Percentiles rank a stretch among this genome's conserved stretches.
phyloP scores from a whole-genome alignment of 2,797 vertebrate species.

The Hybognathus amarus region DNA sequence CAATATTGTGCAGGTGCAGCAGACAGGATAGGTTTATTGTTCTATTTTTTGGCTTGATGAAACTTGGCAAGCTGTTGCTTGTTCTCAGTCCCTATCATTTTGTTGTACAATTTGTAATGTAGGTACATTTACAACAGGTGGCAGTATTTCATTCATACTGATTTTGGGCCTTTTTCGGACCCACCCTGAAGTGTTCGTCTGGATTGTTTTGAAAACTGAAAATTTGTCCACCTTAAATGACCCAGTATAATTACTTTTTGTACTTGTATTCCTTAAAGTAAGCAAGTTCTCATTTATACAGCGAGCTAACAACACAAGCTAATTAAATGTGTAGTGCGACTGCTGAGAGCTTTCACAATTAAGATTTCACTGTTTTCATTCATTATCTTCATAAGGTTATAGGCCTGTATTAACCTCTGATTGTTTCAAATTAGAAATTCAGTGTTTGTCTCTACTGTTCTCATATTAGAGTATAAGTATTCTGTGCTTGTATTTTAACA shows the following conservation, averaged over 20 bases:
- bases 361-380: constrained; percentile 16
- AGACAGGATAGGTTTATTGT: constrained; percentile 54
- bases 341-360: neutral
- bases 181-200: neutral
- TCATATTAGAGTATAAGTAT: neutral
- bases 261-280: neutral
- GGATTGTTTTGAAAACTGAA: neutral
- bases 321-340: neutral
- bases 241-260: constrained; percentile 41
- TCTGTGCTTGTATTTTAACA: neutral
- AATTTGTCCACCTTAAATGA: constrained; percentile 16
- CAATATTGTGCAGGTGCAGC: constrained; percentile 51
- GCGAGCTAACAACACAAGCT: neutral
- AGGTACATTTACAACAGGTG: constrained; percentile 43
- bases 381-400: neutral
- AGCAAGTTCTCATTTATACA: neutral
- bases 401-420: constrained; percentile 7
- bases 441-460: constrained; percentile 12
- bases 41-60: constrained; percentile 59
- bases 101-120: neutral
- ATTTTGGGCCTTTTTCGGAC: neutral
- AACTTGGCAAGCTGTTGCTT: constrained; percentile 52
- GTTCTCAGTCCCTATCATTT: constrained; percentile 7
- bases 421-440: constrained; percentile 20
- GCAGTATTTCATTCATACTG: constrained; percentile 27